Base-by-base conservation (phyloP, 2,888 invertebrate genomes). In the Tholera decimalis region DNA sequence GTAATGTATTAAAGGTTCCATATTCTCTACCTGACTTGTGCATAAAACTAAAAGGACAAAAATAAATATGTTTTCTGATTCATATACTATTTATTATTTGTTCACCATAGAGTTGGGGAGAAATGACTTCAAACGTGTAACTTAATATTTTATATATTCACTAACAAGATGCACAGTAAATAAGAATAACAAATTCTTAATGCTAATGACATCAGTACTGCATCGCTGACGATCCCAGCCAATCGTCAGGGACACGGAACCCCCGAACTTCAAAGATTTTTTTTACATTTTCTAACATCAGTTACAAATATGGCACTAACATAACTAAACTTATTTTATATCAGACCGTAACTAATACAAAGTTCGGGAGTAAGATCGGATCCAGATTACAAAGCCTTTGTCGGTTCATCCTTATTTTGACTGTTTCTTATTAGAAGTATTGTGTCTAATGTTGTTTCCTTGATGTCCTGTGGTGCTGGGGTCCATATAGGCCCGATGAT, bases 401-500 rank as follows among this genome's bases (percentile, higher is more conserved):
- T 63, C 6, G 73, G 66, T 50, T 82, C 85, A 15, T 82, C 82
- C 50, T 80, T 80, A 33, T 80, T 84, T 63, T 85, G 82, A 67
- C 77, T 85, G 64, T 91, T 92, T 79, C 91, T 87, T 64, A 93
- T 87, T 39, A 93, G 74, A 2, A 93, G 82, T 67, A 94, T 90
- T 4, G 91, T 90, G 73, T 93, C 82, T 54, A 94, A 76, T 2
- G 91, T 89, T 0, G 89, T 82, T 24, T 93, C 93, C 64, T 92
- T 92, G 1, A 89, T 22, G 47, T 89, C 83, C 51, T 88, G 85
- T 0, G 89, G 71, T 0, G 91, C 85, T 0, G 94, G 94, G 0
- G 92, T 93, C 95, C 95, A 95, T 37, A 95, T 93, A 0, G 95
- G 95, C 0, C 95, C 95, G n/a, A 95, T 95, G 37, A 95, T 93